phyloP scores from a whole-genome alignment of 2,797 vertebrate species.

The Miichthys miiuy region DNA sequence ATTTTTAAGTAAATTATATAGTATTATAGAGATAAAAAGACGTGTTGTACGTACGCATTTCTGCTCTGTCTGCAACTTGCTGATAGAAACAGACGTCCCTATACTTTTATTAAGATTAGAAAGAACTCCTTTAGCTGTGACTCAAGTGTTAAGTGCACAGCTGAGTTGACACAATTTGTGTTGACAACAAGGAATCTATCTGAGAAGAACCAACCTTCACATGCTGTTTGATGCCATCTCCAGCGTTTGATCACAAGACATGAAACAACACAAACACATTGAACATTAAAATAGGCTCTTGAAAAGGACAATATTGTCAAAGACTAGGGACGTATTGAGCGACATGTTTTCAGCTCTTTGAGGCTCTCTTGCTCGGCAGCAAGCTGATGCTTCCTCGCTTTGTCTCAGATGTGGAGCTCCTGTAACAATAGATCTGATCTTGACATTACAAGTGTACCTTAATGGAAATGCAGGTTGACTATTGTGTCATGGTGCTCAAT shows the following conservation, averaged over 20 bases:
- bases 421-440: constrained; percentile 58
- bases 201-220: constrained; percentile 34
- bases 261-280: constrained; percentile 62
- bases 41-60: neutral
- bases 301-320: constrained; percentile 64
- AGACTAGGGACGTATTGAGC: constrained; percentile 66
- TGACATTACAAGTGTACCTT: constrained; percentile 39
- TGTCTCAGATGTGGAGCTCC: constrained; percentile 48
- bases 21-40: neutral
- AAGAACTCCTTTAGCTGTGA: constrained; percentile 7
- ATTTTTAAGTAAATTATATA: no score
- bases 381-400: constrained; percentile 57
- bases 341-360: constrained; percentile 69
- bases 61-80: neutral
- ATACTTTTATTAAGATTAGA: constrained; percentile 23
- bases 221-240: constrained; percentile 59
- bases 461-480: constrained; percentile 37
- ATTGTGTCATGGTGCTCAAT: constrained; percentile 23
- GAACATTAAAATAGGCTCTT: constrained; percentile 65
- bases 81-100: constrained; percentile 9
- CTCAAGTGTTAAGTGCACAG: constrained; percentile 21
- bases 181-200: constrained; percentile 56
- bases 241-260: constrained; percentile 62
- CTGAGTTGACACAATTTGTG: constrained; percentile 45
- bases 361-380: constrained; percentile 57